Evolutionary conservation across 2,888 invertebrate species (phyloP).

Genomic region (Volucella inanis): DNA sequence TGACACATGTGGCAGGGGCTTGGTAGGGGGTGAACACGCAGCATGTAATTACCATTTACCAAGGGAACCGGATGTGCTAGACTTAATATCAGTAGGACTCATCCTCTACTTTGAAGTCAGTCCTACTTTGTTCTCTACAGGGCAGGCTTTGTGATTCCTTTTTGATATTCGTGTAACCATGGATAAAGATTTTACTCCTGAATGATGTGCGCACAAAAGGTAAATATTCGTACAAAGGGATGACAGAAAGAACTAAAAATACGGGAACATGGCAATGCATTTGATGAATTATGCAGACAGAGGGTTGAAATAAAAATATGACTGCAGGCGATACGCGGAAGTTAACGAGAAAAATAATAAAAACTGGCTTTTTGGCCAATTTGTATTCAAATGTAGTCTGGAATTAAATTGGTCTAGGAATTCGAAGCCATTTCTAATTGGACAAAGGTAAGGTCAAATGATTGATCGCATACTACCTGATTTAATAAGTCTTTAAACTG

Average conservation of each 20-base stretch:
- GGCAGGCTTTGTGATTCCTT: conserved; percentile 39
- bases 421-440: no score
- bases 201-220: conserved; percentile 37
- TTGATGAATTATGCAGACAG: conserved; percentile 47
- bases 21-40: conserved; percentile 31
- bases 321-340: neutral
- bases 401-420: no score
- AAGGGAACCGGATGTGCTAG: conserved; percentile 36
- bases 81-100: neutral
- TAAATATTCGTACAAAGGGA: conserved; percentile 56
- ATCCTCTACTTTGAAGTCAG: neutral
- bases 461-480: no score
- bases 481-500: no score
- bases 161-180: conserved; percentile 68
- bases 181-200: conserved; percentile 49
- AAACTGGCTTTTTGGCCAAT: neutral
- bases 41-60: conserved; percentile 70
- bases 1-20: conserved; percentile 54
- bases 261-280: conserved; percentile 35
- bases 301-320: conserved; percentile 3
- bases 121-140: neutral
- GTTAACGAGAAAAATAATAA: no score
- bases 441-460: no score
- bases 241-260: conserved; percentile 18
- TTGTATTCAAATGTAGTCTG: neutral